A percentile compares a stretch with the other conserved stretches of the same genome.
phyloP scores from a whole-genome alignment of 2,113 vertebrate genomes.

The Chlorocebus sabaeus region DNA sequence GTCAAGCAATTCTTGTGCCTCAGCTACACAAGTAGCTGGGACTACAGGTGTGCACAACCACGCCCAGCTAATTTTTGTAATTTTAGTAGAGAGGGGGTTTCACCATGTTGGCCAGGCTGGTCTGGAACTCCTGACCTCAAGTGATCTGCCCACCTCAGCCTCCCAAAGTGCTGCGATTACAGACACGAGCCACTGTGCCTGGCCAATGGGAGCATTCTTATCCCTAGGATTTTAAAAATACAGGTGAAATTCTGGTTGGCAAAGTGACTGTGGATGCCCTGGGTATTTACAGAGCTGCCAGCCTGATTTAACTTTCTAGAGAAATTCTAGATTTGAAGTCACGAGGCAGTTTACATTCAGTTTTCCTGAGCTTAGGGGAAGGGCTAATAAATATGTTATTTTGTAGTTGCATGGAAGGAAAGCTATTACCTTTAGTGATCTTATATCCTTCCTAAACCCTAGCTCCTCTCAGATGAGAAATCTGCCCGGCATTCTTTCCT shows the following conservation, averaged over 20 bases:
- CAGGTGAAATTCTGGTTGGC: not conserved
- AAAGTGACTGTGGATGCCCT: not conserved
- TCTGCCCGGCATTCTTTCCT: not conserved
- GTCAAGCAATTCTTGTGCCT: no score
- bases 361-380: not conserved
- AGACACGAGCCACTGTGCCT: no score
- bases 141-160: no score
- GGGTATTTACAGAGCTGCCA: not conserved
- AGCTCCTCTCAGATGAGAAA: not conserved
- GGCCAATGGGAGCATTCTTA: no score
- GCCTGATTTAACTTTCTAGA: not conserved
- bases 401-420: not conserved
- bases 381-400: not conserved
- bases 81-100: no score
- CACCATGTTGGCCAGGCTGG: no score
- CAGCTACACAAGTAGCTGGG: no score
- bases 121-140: no score
- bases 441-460: not conserved
- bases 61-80: no score
- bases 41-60: no score
- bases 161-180: no score
- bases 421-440: not conserved
- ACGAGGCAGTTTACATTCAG: not conserved
- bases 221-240: not conserved
- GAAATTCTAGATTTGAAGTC: slow-evolving; percentile 12